Conservation (phyloP, 2,113 vertebrate species). For the Bos taurus region DNA sequence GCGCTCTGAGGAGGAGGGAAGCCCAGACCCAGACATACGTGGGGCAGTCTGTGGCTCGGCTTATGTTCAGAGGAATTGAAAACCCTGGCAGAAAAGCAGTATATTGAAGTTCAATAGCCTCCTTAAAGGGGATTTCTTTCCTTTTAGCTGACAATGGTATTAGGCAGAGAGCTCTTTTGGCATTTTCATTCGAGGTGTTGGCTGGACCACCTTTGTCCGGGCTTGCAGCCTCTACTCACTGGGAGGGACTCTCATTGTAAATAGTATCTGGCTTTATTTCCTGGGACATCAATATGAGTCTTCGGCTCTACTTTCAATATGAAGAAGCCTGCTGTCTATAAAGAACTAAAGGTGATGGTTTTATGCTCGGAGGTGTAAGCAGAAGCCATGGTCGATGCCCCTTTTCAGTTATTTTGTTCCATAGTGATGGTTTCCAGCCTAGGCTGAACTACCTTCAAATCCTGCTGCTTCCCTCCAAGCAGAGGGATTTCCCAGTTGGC, state of each 20-base stretch:
- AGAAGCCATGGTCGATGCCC: not conserved
- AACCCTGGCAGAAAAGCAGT: conserved; percentile 9
- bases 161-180: not conserved
- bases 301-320: not conserved
- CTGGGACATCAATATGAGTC: not conserved
- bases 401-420: not conserved
- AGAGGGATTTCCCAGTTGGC: not conserved
- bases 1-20: conserved; percentile 67
- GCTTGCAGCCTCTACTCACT: not conserved
- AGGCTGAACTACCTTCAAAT: not conserved
- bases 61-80: conserved; percentile 20
- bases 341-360: not conserved
- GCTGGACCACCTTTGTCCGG: not conserved
- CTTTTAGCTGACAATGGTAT: not conserved
- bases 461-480: not conserved
- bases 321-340: not conserved
- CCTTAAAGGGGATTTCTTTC: conserved; percentile 74
- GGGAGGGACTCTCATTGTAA: not conserved
- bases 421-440: not conserved
- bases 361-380: not conserved
- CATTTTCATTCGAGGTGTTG: not conserved
- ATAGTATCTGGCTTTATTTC: not conserved
- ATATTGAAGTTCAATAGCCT: not conserved
- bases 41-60: conserved; percentile 3
- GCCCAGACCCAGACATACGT: not conserved